These are phyloP conservation scores for Euplexia lucipara DNA, from an alignment of 2,888 invertebrate species.

Conservation along the genomic window DNA sequence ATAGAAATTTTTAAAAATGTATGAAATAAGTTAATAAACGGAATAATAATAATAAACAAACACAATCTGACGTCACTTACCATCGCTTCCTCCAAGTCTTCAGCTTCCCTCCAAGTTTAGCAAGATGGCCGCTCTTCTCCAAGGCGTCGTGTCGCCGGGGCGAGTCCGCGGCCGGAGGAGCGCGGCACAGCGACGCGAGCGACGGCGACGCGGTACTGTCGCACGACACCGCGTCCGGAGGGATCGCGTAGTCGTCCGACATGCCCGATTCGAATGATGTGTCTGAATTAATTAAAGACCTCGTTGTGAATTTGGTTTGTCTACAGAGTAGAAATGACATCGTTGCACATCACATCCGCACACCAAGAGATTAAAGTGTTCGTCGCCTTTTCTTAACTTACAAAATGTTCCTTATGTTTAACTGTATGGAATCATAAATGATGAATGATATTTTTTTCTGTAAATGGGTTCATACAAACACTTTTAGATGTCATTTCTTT, in stretches of 20 bases:
- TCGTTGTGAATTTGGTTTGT: neutral
- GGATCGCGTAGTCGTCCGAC: constrained; percentile 99
- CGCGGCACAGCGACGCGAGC: constrained; percentile 89
- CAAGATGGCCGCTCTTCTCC: constrained; percentile 97
- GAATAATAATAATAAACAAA: too few relatives aligned
- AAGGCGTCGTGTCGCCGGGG: constrained; percentile 93
- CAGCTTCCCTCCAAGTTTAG: constrained; percentile 97
- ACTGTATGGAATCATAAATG: too few relatives aligned
- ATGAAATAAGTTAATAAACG: too few relatives aligned
- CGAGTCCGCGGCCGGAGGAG: constrained; percentile 77
- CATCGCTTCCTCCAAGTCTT: constrained; percentile 99
- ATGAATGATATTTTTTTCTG: too few relatives aligned
- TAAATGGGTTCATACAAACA: too few relatives aligned
- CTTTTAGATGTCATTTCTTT: too few relatives aligned
- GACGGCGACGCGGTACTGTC: constrained; percentile 95
- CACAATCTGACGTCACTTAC: constrained; percentile 76
- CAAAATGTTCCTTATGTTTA: too few relatives aligned
- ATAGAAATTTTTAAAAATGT: too few relatives aligned
- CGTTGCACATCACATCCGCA: too few relatives aligned
- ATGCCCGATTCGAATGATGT: constrained; percentile 98
- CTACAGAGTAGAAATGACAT: too few relatives aligned
- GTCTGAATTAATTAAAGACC: constrained; percentile 89
- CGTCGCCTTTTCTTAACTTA: too few relatives aligned
- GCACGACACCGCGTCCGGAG: constrained; percentile 97
- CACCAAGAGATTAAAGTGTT: too few relatives aligned